These are phyloP conservation scores for Eupithecia exiguata DNA, from an alignment of 2,888 invertebrate genomes.

Conservation along the genomic window DNA sequence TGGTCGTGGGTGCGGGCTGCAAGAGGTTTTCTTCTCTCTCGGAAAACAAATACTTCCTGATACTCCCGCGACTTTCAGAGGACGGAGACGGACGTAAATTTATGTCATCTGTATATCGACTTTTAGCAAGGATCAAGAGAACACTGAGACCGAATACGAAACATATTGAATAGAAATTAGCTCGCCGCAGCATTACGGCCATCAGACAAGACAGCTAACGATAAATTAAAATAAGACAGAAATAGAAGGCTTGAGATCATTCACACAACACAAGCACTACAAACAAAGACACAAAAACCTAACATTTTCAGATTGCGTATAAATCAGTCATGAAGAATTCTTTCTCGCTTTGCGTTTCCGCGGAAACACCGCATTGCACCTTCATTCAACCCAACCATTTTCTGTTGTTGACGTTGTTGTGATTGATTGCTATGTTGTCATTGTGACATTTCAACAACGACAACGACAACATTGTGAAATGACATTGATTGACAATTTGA, in stretches of 20 bases:
- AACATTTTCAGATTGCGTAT: constrained; percentile 67
- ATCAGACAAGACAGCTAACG: constrained; percentile 31
- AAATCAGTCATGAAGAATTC: constrained; percentile 63
- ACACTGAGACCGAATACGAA: constrained; percentile 81
- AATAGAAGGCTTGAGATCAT: constrained; percentile 56
- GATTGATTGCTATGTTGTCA: constrained; percentile 13
- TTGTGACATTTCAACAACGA: too few species aligned
- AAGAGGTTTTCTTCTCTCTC: constrained; percentile 74
- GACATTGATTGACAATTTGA: too few species aligned
- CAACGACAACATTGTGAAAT: too few species aligned
- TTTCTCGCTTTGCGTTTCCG: constrained; percentile 68
- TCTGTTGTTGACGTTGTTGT: constrained; percentile 50
- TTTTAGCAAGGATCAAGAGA: constrained; percentile 81
- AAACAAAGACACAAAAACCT: constrained; percentile 60
- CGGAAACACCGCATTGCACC: constrained; percentile 83
- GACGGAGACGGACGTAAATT: constrained; percentile 78
- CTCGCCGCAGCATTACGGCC: constrained; percentile 80
- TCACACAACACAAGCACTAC: constrained; percentile 64
- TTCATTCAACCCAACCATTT: constrained; percentile 67
- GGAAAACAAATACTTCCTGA: constrained; percentile 84
- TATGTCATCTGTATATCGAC: constrained; percentile 82
- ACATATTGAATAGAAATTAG: constrained; percentile 82
- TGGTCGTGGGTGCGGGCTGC: constrained; percentile 66
- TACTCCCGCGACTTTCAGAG: constrained; percentile 72
- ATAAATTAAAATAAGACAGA: constrained; percentile 55